Evolutionary conservation across 2,113 vertebrate genomes (phyloP).

Genomic region (Albula glossodonta): DNA sequence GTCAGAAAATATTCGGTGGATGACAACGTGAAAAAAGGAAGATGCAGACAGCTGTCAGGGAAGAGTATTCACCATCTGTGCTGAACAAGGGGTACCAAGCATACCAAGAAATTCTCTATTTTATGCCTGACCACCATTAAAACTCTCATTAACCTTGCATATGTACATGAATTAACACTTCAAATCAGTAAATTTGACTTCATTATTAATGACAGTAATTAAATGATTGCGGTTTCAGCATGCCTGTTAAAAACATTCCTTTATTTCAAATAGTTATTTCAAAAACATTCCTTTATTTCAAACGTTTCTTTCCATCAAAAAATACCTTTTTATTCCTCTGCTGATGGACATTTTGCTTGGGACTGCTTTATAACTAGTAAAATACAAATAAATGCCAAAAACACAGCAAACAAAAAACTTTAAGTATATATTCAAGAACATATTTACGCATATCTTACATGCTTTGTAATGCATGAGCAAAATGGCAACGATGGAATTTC

Average conservation of each 20-base stretch:
- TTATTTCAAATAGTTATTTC: neutral
- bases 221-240: neutral
- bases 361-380: neutral
- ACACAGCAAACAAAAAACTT: neutral
- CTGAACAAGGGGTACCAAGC: conserved; percentile 31
- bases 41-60: conserved; percentile 37
- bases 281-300: neutral
- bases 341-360: neutral
- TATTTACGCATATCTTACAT: no score
- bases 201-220: neutral
- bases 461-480: no score
- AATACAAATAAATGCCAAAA: neutral
- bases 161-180: neutral
- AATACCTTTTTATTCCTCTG: no score
- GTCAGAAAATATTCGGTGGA: conserved; percentile 34
- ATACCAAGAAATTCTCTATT: neutral
- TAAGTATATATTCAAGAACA: neutral
- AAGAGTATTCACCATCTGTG: conserved; percentile 35
- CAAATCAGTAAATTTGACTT: neutral
- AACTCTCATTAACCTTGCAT: neutral
- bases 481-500: no score
- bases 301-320: neutral
- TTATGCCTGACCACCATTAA: neutral
- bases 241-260: neutral
- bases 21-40: conserved; percentile 14